Conservation (phyloP, 1,140 invertebrate species). For the Danaus melanippus region DNA sequence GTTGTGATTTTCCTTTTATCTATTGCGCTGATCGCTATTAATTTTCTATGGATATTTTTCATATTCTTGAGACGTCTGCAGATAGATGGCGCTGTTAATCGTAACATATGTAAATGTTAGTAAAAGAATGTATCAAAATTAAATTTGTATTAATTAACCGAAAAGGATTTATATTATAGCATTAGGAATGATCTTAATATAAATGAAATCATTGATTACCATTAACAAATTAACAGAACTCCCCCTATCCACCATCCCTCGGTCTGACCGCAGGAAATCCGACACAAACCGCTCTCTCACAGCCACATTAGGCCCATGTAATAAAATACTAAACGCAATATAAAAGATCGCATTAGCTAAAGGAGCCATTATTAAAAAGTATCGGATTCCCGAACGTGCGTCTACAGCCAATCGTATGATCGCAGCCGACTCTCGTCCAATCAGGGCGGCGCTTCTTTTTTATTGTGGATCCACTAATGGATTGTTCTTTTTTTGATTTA, state of each 20-base stretch:
- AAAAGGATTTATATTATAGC: too few relatives aligned
- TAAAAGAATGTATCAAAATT: too few relatives aligned
- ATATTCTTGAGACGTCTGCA: neutral
- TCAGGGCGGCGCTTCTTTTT: conserved; percentile 42
- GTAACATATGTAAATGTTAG: too few relatives aligned
- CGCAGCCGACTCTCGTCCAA: conserved; percentile 41
- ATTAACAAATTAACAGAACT: conserved; percentile 14
- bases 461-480: conserved; percentile 64
- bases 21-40: conserved; percentile 38
- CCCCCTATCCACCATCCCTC: conserved; percentile 25
- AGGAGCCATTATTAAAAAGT: conserved; percentile 72
- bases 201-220: neutral
- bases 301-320: conserved; percentile 54
- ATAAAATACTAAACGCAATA: conserved; percentile 66
- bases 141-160: too few relatives aligned
- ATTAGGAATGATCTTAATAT: too few relatives aligned
- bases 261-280: conserved; percentile 42
- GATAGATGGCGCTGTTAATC: too few relatives aligned
- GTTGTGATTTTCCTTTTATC: conserved; percentile 56
- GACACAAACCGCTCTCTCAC: conserved; percentile 40
- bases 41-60: conserved; percentile 1
- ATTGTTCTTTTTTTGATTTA: conserved; percentile 69
- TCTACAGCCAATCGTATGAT: conserved; percentile 44
- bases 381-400: conserved; percentile 62
- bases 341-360: conserved; percentile 67